A percentile compares a stretch with the other conserved stretches of the same genome.
Conservation (phyloP, 1,140 invertebrate species). For the Potamilus streckersoni region DNA sequence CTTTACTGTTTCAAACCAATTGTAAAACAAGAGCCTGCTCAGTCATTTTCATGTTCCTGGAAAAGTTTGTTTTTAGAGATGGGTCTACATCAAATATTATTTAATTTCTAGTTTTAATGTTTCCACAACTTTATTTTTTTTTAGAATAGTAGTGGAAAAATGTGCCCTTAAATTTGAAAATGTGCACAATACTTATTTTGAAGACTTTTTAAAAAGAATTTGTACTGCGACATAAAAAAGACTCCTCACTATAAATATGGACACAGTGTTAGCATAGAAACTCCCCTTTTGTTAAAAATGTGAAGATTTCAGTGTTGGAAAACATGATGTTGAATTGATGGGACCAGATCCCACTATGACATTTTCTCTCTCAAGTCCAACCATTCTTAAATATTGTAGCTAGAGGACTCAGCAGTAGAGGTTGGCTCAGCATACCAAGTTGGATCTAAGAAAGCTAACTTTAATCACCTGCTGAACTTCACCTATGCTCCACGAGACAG, state of each 20-base stretch:
- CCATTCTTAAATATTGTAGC: constrained; percentile 45
- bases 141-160: no score
- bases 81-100: no score
- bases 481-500: constrained; percentile 78
- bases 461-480: constrained; percentile 90
- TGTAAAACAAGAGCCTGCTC: no score
- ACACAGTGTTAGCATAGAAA: not conserved
- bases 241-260: not conserved
- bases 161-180: no score
- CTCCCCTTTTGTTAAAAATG: constrained; percentile 7
- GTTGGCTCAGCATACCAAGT: constrained; percentile 81
- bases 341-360: not conserved
- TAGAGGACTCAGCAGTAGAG: constrained; percentile 74
- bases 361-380: not conserved
- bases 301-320: not conserved
- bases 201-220: not conserved
- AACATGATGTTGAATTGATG: not conserved
- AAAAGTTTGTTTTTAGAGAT: no score
- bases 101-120: no score
- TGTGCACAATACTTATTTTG: not conserved
- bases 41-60: no score
- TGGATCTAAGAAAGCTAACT: constrained; percentile 90
- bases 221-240: not conserved
- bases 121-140: no score
- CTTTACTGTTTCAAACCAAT: no score